phyloP scores from a whole-genome alignment of 1,140 invertebrate genomes.

The Nautilus pompilius region DNA sequence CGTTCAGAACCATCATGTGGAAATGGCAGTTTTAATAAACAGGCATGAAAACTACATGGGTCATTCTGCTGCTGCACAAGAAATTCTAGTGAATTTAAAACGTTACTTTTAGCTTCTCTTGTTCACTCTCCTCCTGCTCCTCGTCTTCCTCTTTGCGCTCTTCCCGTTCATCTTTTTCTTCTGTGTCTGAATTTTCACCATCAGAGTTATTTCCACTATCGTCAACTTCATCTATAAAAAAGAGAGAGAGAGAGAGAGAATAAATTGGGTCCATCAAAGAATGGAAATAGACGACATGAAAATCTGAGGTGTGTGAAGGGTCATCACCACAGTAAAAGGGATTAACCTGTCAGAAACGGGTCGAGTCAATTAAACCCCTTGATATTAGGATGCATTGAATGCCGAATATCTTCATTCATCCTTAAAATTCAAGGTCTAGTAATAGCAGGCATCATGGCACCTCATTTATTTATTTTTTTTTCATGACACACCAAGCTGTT shows the following conservation, averaged over 20 bases:
- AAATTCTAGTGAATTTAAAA: neutral
- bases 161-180: conserved; percentile 24
- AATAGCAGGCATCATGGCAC: conserved; percentile 21
- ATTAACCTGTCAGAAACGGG: no score
- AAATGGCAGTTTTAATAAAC: no score
- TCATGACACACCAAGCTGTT: neutral
- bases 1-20: no score
- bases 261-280: no score
- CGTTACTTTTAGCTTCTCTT: conserved; percentile 33
- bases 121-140: conserved; percentile 14
- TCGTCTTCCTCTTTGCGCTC: conserved; percentile 17
- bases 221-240: conserved; percentile 14
- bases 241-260: no score
- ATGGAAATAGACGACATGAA: no score
- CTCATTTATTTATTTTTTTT: neutral
- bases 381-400: no score
- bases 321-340: no score
- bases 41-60: no score
- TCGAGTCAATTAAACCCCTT: no score
- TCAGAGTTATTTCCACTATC: conserved; percentile 22
- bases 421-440: conserved; percentile 32
- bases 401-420: conserved; percentile 15
- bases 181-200: conserved; percentile 29
- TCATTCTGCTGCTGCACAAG: neutral
- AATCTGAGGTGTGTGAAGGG: no score